phyloP scores from a whole-genome alignment of 1,140 invertebrate species.

The Drosophila sp. region DNA sequence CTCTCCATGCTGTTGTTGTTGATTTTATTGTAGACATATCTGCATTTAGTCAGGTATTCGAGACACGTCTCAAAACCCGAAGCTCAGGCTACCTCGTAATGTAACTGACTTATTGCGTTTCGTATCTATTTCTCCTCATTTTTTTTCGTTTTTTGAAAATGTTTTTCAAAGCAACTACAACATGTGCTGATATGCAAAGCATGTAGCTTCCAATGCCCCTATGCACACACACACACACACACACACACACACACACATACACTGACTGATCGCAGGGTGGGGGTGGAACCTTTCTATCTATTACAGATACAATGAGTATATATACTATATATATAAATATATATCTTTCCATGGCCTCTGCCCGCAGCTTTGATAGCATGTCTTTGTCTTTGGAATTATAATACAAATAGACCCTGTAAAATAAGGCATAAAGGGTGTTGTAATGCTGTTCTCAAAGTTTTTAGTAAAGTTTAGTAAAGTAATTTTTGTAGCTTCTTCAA shows the following conservation, averaged over 20 bases:
- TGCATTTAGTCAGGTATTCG: conserved; percentile 40
- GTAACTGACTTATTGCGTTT: conserved; percentile 54
- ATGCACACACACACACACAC: conserved; percentile 33
- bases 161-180: conserved; percentile 10
- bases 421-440: no score
- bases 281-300: conserved; percentile 10
- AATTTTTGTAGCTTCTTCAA: no score
- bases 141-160: conserved; percentile 4
- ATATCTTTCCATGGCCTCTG: conserved; percentile 22
- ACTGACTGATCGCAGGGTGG: background rate
- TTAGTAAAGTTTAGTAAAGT: no score
- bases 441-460: no score
- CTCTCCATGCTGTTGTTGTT: conserved; percentile 39
- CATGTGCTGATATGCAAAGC: conserved; percentile 62
- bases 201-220: conserved; percentile 62
- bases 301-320: conserved; percentile 3
- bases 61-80: conserved; percentile 60
- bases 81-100: conserved; percentile 11
- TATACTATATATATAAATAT: conserved; percentile 1
- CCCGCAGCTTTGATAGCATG: conserved; percentile 48
- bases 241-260: background rate
- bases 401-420: background rate
- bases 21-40: conserved; percentile 12
- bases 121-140: conserved; percentile 15
- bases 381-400: conserved; percentile 1